Conservation (phyloP, 2,113 vertebrate genomes). For the Ivindomyrus marchei region DNA sequence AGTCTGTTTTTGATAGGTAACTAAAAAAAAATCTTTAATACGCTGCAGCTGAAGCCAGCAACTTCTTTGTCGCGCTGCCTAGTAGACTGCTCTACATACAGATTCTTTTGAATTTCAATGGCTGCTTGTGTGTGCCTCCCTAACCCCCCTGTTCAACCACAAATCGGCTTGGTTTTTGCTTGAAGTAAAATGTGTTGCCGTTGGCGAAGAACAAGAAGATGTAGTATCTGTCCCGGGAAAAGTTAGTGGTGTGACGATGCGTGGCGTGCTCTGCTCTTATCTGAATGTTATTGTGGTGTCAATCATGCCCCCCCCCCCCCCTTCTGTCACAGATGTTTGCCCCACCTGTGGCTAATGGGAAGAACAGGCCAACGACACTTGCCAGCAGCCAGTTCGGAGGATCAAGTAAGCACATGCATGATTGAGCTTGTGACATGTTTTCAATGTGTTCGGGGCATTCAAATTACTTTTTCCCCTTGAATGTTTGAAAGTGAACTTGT, state of each 20-base stretch:
- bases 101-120: background rate
- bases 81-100: background rate
- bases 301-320: conserved; percentile 40
- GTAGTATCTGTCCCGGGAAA: background rate
- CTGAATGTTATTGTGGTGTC: conserved; percentile 23
- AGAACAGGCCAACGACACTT: conserved; percentile 87
- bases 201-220: background rate
- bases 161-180: background rate
- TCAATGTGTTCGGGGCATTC: background rate
- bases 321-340: conserved; percentile 89
- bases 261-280: background rate
- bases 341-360: conserved; percentile 89
- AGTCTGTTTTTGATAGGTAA: background rate
- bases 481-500: background rate
- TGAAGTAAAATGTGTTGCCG: background rate
- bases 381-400: conserved; percentile 83
- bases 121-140: background rate
- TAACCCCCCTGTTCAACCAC: background rate
- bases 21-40: background rate
- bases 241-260: background rate
- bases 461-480: background rate
- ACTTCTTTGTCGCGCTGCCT: background rate
- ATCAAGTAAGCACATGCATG: conserved; percentile 68
- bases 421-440: background rate
- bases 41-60: background rate